Evolutionary conservation across 1,140 invertebrate species (phyloP).

Genomic region (Ooceraea biroi): DNA sequence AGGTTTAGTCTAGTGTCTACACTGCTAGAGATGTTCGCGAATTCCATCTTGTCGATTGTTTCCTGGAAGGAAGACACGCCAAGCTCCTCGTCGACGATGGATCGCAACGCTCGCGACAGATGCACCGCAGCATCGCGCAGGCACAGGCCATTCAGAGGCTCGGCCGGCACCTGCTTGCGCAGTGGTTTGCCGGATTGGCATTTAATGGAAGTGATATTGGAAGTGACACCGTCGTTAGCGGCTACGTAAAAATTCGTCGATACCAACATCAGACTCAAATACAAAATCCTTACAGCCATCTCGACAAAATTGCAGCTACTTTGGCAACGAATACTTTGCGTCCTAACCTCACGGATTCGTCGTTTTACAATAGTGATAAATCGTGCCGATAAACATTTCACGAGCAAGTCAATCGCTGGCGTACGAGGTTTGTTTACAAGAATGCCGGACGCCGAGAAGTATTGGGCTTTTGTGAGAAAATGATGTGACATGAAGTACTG

Average conservation of each 20-base stretch:
- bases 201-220: slow-evolving; percentile 45
- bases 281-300: slow-evolving; percentile 28
- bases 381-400: neutral
- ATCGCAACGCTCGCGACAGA: slow-evolving; percentile 79
- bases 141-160: slow-evolving; percentile 81
- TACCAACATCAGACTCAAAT: slow-evolving; percentile 12
- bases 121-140: slow-evolving; percentile 80
- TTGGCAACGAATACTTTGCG: neutral
- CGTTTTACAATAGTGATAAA: slow-evolving; percentile 2
- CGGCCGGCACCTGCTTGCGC: slow-evolving; percentile 82
- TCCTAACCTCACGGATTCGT: slow-evolving; percentile 43
- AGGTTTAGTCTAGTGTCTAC: slow-evolving; percentile 73
- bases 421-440: too few relatives aligned
- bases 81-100: slow-evolving; percentile 82
- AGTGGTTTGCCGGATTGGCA: slow-evolving; percentile 80
- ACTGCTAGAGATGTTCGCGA: slow-evolving; percentile 74
- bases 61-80: slow-evolving; percentile 81
- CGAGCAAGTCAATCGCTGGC: too few relatives aligned
- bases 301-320: neutral
- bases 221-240: neutral
- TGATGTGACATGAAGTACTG: too few relatives aligned
- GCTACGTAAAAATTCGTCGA: slow-evolving; percentile 16
- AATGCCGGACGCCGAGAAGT: too few relatives aligned
- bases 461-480: too few relatives aligned
- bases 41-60: slow-evolving; percentile 82